These are phyloP conservation scores for Zaprionus lineosus DNA, from an alignment of 2,888 invertebrate species.

Conservation along the genomic window DNA sequence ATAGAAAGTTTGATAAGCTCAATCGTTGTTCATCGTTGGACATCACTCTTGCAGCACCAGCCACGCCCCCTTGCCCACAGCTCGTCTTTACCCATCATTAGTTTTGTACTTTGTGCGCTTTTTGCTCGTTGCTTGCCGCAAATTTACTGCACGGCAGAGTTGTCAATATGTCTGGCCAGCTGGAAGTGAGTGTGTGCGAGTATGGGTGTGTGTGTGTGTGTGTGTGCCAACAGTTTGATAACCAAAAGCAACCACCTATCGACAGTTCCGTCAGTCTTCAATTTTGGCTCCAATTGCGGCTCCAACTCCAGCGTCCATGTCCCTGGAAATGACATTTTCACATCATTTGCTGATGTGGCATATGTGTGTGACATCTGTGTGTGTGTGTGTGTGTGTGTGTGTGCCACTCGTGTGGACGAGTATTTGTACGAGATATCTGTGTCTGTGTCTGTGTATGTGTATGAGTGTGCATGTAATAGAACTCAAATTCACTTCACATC, in stretches of 20 bases:
- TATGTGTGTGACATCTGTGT: conserved; percentile 53
- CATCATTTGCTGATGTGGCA: conserved; percentile 78
- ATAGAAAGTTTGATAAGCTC: conserved; percentile 65
- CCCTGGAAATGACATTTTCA: conserved; percentile 75
- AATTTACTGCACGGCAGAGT: conserved; percentile 58
- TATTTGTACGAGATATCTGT: conserved; percentile 1
- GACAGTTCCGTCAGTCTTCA: conserved; percentile 53
- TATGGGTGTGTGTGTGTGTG: conserved; percentile 10
- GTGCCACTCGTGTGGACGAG: no score
- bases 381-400: conserved; percentile 8
- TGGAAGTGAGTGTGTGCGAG: conserved; percentile 2
- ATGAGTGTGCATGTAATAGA: conserved; percentile 29
- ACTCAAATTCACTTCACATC: conserved; percentile 50
- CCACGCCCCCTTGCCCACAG: not conserved
- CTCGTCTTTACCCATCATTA: conserved; percentile 66
- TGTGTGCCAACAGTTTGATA: conserved; percentile 40
- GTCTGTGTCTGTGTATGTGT: conserved; percentile 3
- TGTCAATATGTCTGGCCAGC: conserved; percentile 8
- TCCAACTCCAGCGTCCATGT: conserved; percentile 25
- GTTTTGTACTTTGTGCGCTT: conserved; percentile 69
- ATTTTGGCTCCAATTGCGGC: conserved; percentile 51
- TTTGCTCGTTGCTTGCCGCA: conserved; percentile 57
- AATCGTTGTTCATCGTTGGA: conserved; percentile 33
- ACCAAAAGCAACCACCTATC: conserved; percentile 48
- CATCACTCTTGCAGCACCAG: not conserved